Evolutionary conservation across 2,113 vertebrate species (phyloP), one percentile per base, ranked within the genome.

Genomic region (Donacobius atricapilla): DNA sequence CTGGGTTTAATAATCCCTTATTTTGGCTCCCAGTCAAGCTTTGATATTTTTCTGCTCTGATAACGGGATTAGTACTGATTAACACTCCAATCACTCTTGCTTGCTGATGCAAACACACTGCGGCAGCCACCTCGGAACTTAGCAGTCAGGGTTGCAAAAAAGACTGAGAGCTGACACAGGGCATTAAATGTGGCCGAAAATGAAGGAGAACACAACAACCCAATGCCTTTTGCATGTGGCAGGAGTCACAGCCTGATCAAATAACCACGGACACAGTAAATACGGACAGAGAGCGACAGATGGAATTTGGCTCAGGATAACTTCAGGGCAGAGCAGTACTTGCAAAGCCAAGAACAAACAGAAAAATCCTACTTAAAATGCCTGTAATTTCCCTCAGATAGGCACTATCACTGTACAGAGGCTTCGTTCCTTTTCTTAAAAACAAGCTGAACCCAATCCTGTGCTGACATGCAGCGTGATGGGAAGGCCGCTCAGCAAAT

Each of bases 261-360:
- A 91, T 63, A 54, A 54, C 77, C 71, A 87, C 0, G 20, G 90
- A 66, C 82, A 76, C 5, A 21, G 50, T 20, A 90, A 69, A 85
- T 83, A 90, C 25, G 19, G 70, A 90, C 75, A 96, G 78, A 94
- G 57, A 90, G 77, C 94, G 69, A 93, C 61, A 73, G 75, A 90
- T 64, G 85, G 78, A 93, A 33, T 89, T 94, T 87, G 89, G 80
- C 92, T 90, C 56, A 66, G 72, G 78, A 25, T 61, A 90, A 87
- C 76, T 93, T 63, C 60, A 90, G 85, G 82, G 89, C 76, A 93
- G 48, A 93, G 86, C 24, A 89, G 70, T 45, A 78, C 40, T 58
- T 87, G 80, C 86, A 71, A 91, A 96, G 89, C 87, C 87, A 87
- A 89, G 84, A 91, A 71, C 77, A 95, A 94, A 87, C 65, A 92